Evolutionary conservation across 37 sponge, comb jelly and placozoan species (phyloP).

Genomic region (Eunapius fragilis): DNA sequence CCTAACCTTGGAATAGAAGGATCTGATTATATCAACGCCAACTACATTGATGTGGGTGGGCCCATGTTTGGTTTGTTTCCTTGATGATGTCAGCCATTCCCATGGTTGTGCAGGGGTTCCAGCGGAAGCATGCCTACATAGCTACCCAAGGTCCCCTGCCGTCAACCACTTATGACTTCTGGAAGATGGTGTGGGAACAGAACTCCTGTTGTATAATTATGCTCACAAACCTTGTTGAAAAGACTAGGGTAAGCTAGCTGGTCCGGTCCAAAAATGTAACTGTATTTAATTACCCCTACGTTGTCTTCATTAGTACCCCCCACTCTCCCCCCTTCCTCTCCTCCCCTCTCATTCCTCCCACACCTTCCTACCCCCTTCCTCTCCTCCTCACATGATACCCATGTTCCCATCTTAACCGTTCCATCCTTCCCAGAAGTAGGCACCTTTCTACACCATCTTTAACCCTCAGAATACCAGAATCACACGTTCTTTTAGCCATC

Average conservation of each 20-base stretch:
- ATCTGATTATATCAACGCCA: slow-evolving; percentile 86
- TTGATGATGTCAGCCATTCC: not conserved
- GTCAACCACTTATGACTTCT: slow-evolving; percentile 74
- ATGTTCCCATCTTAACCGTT: too few species aligned
- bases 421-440: too few species aligned
- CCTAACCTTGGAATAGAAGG: slow-evolving; percentile 47
- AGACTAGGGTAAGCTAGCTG: slow-evolving; percentile 73
- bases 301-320: too few species aligned
- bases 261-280: too few species aligned
- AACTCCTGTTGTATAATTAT: slow-evolving; percentile 62
- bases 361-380: not conserved
- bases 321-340: not conserved
- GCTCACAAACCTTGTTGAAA: slow-evolving; percentile 82
- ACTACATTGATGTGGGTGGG: slow-evolving; percentile 81
- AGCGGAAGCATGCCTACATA: slow-evolving; percentile 36
- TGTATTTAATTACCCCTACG: not conserved
- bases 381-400: too few species aligned
- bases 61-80: slow-evolving; percentile 3
- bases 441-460: too few species aligned
- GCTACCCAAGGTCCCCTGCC: slow-evolving; percentile 78
- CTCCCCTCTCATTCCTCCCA: not conserved
- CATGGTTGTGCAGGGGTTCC: slow-evolving; percentile 57
- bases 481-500: too few species aligned
- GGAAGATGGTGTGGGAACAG: slow-evolving; percentile 85
- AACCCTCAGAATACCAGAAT: too few species aligned